Percentiles rank a stretch among this genome's conserved stretches.
Evolutionary conservation across 2,888 invertebrate genomes (phyloP).

Genomic region (Amblyjoppa proteus): DNA sequence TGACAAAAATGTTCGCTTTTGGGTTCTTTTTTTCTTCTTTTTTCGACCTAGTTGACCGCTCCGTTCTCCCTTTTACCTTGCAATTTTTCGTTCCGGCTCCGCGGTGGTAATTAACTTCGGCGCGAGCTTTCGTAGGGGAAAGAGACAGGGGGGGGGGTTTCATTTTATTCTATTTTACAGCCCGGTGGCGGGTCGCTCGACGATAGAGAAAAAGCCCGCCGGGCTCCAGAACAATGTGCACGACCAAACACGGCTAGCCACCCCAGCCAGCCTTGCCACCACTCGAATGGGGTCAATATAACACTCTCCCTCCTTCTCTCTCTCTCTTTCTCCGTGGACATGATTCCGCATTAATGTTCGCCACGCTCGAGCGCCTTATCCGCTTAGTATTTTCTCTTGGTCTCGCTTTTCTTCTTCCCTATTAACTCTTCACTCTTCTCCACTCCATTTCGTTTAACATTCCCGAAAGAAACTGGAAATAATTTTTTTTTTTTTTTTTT

Average conservation of each 20-base stretch:
- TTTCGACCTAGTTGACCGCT: conserved; percentile 22
- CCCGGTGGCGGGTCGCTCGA: conserved; percentile 28
- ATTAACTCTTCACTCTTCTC: conserved; percentile 26
- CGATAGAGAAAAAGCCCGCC: conserved; percentile 43
- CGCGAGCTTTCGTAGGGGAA: conserved; percentile 38
- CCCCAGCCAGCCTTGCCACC: conserved; percentile 19
- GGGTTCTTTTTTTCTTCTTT: not conserved
- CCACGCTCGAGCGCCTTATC: conserved; percentile 13
- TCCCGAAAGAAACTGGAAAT: not conserved
- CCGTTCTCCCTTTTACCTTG: conserved; percentile 44
- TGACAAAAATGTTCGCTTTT: conserved; percentile 40
- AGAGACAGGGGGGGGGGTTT: conserved; percentile 35
- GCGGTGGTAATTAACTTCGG: conserved; percentile 55
- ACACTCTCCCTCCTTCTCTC: not conserved
- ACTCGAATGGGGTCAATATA: conserved; percentile 54
- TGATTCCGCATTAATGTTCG: conserved; percentile 56
- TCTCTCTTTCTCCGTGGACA: conserved; percentile 17
- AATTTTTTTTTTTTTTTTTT: not conserved
- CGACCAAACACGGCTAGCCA: conserved; percentile 33
- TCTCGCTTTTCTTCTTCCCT: conserved; percentile 22
- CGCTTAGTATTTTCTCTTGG: conserved; percentile 15
- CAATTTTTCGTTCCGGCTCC: conserved; percentile 44
- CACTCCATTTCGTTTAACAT: conserved; percentile 17
- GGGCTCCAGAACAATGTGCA: conserved; percentile 38
- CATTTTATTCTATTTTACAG: conserved; percentile 54